A percentile compares a stretch with the other conserved stretches of the same genome.
phyloP scores from a whole-genome alignment of 1,140 invertebrate species.

The Contarinia nasturtii region DNA sequence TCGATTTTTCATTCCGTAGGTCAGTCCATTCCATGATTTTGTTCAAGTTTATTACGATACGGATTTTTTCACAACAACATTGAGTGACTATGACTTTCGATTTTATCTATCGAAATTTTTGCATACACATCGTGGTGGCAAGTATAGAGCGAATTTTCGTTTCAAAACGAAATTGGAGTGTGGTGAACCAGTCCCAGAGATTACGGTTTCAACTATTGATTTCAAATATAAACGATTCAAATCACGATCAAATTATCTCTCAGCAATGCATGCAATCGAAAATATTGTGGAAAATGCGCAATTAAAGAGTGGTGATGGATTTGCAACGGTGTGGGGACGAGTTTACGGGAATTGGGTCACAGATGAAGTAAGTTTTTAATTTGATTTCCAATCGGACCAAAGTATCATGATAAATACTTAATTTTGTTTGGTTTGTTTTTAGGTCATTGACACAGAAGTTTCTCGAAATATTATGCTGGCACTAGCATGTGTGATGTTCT shows the following conservation, averaged over 20 bases:
- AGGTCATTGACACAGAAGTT: constrained; percentile 51
- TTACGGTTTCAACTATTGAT: constrained; percentile 36
- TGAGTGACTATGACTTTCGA: constrained; percentile 30
- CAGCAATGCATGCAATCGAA: constrained; percentile 50
- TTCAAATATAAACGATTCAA: constrained; percentile 38
- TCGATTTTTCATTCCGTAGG: too few species aligned
- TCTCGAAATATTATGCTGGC: constrained; percentile 62
- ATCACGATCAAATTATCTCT: constrained; percentile 43
- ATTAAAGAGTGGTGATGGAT: constrained; percentile 35
- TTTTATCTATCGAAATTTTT: constrained; percentile 48
- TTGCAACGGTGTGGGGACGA: constrained; percentile 45
- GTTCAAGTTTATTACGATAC: neutral
- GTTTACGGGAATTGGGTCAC: constrained; percentile 56
- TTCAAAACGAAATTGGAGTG: constrained; percentile 39
- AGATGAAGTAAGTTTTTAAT: constrained; percentile 34
- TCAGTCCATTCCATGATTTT: neutral
- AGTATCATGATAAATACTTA: neutral
- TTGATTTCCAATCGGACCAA: neutral
- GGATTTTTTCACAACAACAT: neutral
- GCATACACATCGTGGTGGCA: constrained; percentile 42
- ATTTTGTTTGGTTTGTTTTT: constrained; percentile 6
- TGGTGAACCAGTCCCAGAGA: constrained; percentile 31
- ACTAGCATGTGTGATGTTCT: constrained; percentile 59
- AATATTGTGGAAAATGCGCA: constrained; percentile 29
- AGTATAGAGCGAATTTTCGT: constrained; percentile 44